These are phyloP conservation scores for Chionomys nivalis DNA, from an alignment of 2,113 vertebrate species.

Conservation along the genomic window DNA sequence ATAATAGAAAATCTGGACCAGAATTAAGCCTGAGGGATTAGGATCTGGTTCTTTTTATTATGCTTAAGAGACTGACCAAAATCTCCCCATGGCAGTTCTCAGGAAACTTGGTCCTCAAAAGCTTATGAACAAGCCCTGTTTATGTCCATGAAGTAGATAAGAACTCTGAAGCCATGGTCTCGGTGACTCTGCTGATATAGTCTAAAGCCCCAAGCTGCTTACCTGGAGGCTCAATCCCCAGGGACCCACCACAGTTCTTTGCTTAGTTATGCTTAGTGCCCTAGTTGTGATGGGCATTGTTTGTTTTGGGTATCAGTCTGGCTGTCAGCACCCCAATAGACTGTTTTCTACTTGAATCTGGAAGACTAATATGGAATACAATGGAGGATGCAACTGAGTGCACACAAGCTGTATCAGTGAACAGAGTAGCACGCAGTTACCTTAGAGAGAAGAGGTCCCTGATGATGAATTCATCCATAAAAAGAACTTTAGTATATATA, in stretches of 20 bases:
- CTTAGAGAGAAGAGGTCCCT: no score
- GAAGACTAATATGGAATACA: not conserved
- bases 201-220: not conserved
- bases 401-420: not conserved
- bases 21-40: constrained; percentile 53
- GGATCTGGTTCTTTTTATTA: constrained; percentile 34
- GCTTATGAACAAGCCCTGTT: not conserved
- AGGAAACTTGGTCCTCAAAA: not conserved
- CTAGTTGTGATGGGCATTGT: not conserved
- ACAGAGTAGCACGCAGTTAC: not conserved
- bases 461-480: not conserved
- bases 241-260: not conserved
- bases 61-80: not conserved
- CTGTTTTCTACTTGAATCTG: not conserved
- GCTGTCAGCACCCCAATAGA: not conserved
- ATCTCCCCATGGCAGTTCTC: not conserved
- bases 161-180: not conserved
- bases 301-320: not conserved
- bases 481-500: not conserved
- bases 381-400: not conserved
- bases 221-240: not conserved
- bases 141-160: not conserved
- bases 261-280: not conserved
- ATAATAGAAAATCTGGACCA: constrained; percentile 17
- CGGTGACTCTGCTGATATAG: constrained; percentile 2